Conservation (phyloP, 2,797 vertebrate genomes). For the Sphenopsis melanotis region DNA sequence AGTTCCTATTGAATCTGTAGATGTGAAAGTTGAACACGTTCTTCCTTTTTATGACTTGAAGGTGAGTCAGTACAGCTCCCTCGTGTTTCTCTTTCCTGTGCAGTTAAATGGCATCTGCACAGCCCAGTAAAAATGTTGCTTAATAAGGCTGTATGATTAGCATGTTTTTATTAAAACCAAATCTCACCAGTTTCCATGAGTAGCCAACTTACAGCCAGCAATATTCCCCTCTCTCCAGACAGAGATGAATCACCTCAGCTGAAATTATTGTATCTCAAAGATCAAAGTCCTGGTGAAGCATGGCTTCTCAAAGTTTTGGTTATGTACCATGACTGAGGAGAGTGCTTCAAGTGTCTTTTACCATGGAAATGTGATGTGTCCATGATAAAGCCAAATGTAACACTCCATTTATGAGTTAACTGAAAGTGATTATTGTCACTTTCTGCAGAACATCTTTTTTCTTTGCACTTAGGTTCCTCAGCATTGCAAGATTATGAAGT, state of each 20-base stretch:
- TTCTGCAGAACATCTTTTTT: neutral
- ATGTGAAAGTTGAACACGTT: slow-evolving; percentile 53
- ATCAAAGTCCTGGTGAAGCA: neutral
- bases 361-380: neutral
- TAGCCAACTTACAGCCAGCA: neutral
- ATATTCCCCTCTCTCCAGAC: neutral
- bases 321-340: neutral
- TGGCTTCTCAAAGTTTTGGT: neutral
- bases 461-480: slow-evolving; percentile 71
- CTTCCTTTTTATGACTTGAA: slow-evolving; percentile 66
- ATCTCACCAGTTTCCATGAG: neutral
- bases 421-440: neutral
- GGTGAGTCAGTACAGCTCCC: slow-evolving; percentile 54
- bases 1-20: slow-evolving; percentile 61
- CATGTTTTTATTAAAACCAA: neutral
- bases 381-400: neutral
- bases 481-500: slow-evolving; percentile 66
- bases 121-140: neutral
- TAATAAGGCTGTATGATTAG: neutral
- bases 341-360: neutral
- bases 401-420: neutral
- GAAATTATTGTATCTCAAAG: neutral
- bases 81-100: neutral
- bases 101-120: neutral
- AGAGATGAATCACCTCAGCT: neutral